Base-by-base conservation (phyloP, 2,888 invertebrate species). In the Drosophila formosana region DNA sequence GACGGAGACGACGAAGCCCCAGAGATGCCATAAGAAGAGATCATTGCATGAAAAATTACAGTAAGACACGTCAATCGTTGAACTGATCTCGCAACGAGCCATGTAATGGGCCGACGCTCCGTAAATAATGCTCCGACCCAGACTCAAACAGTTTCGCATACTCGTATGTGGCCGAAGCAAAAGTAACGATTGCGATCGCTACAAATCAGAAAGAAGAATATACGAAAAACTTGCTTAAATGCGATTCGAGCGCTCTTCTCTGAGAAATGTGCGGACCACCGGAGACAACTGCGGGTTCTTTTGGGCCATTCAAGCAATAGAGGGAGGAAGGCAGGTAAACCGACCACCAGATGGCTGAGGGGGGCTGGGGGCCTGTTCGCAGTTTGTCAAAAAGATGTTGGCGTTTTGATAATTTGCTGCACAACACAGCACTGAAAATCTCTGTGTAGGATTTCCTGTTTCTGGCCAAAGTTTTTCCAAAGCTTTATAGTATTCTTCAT, bases 41-140 rank as follows among this genome's bases (percentile, higher is more conserved):
- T 82, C 89, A 76, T 69, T 79, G 87, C 80, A 85, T 85, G 85
- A 89, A 88, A 82, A 89, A 85, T 89, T 82, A 88, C 89, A 82
- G 89, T 80, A 72, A 85, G 78, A 75, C 88, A 89, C 89, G 88
- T 85, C 89, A 89, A 85, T 85, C 85, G 88, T 66, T 69, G 68
- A 62, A 67, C 60, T 77, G 83, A 83, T 88, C 87, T 66, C 26
- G 56, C 86, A 86, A 86, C 88, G 77, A 82, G 76, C 89, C 82
- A 63, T 88, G 82, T 86, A 88, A 86, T 86, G 72, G 61, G 55
- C 64, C 82, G 60, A 64, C 63, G 77, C 58, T 77, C 80, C 77
- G 80, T 80, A 77, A 77, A 77, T 76, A 77, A 77, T 80, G 61
- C 66, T 39, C 56, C 53, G 58, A 63, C 62, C 60, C 55, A 61